Evolutionary conservation across 2,888 invertebrate species (phyloP), one percentile per base, ranked within the genome.

Genomic region (Chloroclystis v-ata): DNA sequence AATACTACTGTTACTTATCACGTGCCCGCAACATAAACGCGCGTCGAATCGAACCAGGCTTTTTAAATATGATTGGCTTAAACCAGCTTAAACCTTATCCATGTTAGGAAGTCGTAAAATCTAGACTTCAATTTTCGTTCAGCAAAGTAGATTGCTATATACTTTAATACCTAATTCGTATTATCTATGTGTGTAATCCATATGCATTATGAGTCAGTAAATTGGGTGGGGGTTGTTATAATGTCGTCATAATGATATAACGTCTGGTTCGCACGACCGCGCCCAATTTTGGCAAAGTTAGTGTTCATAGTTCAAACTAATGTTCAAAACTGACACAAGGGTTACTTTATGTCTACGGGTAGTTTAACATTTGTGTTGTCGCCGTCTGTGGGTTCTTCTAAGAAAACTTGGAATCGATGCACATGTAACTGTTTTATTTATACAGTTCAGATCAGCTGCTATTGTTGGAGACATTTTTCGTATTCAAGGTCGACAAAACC

Each of bases 181-280:
- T 8, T 26, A 4, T 6, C 7, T 26, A 6, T n/a, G n/a, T n/a
- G n/a, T n/a, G n/a, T n/a, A n/a, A n/a, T n/a, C n/a, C n/a, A n/a
- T n/a, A n/a, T n/a, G n/a, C n/a, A n/a, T 20, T 8, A 11, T 16
- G n/a, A n/a, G 28, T 29, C 28, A 13, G 28, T 37, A 13, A 26
- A 35, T 47, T 29, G 41, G 39, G 44, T 40, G 52, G 50, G 49
- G 50, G 54, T 47, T 46, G 54, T 54, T 51, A 49, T 52, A 48
- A 63, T 73, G 70, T 72, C 66, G 66, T 71, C 67, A 71, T 57
- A 49, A 52, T 53, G 43, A 53, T 52, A 47, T 59, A 38, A 48
- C 47, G 61, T 55, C 61, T 58, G 66, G 49, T 47, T 37, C 41
- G 29, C 20, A 11, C 44, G 59, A 59, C 69, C 71, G 60, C 74